Base-by-base conservation (phyloP, 1,140 invertebrate genomes). In the Aphaenogaster floridana region DNA sequence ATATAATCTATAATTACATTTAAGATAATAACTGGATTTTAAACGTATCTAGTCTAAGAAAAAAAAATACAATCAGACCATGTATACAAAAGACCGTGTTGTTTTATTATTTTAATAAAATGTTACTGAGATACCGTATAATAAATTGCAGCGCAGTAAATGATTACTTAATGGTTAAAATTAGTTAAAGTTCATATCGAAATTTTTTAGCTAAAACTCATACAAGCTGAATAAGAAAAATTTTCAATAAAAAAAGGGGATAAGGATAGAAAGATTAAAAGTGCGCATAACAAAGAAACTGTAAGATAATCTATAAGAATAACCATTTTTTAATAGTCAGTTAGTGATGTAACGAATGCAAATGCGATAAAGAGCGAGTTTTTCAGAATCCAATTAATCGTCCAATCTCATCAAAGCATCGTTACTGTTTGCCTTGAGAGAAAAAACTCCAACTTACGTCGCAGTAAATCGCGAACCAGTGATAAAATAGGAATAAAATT, bases 401-500 rank as follows among this genome's bases (percentile, higher is more conserved):
- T 7, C 3, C 6, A 11, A 81, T 71, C 50, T 28, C 34, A 69
- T 69, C 17, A 77, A 59, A 21, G 13, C 39, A 39, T 52, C 28
- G 5, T 66, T 81, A 15, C 3, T 8, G 9, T 72, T 61, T 45
- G 15, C n/a, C 39, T 81, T 28, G 5, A 6, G 8, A 72, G 34
- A 72, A 83, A 3, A 59, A 83, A 59, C 15, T 72, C 5, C 11
- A 39, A 66, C 15, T 68, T 68, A n/a, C 28, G 11, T 63, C 2
- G 2, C 17, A 52, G 15, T 71, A 83, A 83, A 59, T 68, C 45
- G 13, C 36, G 9, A 6, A 66, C 4, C 13, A 11, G 17, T 6
- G 8, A 50, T 76, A 84, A 74, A 83, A 21, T 9, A 36, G 7
- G 7, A 61, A 83, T 83, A 39, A 61, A n/a, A 74, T 48, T 74